A percentile compares a stretch with the other conserved stretches of the same genome.
Conservation (phyloP, 2,113 vertebrate genomes). For the Oxyura jamaicensis region DNA sequence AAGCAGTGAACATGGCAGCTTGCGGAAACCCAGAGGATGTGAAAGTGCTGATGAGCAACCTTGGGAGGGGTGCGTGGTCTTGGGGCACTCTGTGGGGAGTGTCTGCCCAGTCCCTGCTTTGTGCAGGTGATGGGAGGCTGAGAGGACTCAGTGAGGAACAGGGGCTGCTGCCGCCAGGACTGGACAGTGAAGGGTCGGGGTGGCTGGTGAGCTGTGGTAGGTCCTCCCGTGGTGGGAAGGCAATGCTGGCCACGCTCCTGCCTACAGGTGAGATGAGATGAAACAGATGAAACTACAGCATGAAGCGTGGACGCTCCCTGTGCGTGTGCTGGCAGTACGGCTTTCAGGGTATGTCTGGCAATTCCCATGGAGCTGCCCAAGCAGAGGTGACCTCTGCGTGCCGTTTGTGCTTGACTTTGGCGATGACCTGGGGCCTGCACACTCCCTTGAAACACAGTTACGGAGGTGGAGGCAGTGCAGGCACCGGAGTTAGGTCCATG, state of each 20-base stretch:
- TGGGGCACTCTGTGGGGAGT: fast-evolving
- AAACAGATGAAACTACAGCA: fast-evolving
- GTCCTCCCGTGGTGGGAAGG: background rate
- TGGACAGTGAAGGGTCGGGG: background rate
- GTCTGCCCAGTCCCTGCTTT: fast-evolving
- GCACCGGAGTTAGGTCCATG: background rate
- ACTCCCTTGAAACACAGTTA: background rate
- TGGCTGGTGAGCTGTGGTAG: background rate
- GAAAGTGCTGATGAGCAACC: fast-evolving
- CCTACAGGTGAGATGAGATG: background rate
- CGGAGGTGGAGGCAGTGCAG: background rate
- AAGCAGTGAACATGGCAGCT: background rate
- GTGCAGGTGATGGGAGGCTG: background rate
- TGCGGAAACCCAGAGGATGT: background rate
- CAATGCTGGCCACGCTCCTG: fast-evolving
- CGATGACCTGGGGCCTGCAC: fast-evolving
- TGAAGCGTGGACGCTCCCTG: fast-evolving
- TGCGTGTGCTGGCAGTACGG: fast-evolving
- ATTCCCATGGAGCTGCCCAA: background rate
- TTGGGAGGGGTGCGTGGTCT: background rate
- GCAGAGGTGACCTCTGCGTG: fast-evolving
- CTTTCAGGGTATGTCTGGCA: fast-evolving
- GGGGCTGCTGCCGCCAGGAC: background rate
- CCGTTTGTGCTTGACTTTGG: background rate
- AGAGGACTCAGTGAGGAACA: background rate